Percentiles rank a stretch among this genome's conserved stretches.
Evolutionary conservation across 2,888 invertebrate species (phyloP).

Genomic region (Sympetrum striolatum): DNA sequence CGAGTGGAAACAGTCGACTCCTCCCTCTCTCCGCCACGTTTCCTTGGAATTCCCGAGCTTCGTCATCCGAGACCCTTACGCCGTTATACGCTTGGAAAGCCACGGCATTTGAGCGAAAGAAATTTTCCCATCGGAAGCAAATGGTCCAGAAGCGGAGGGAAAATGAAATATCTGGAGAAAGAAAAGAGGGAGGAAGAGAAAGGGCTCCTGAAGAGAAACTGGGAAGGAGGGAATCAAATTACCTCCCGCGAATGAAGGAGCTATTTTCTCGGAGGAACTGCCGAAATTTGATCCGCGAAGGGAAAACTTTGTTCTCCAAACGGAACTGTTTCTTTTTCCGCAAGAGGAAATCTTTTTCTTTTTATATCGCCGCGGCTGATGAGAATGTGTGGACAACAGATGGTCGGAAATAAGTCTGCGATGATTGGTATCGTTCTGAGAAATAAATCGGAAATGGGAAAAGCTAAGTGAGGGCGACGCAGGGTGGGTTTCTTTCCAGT

Average conservation of each 20-base stretch:
- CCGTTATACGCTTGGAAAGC: not conserved
- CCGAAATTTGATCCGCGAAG: not conserved
- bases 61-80: not conserved
- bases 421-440: too few species aligned
- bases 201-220: not conserved
- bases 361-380: not conserved
- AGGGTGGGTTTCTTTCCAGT: too few species aligned
- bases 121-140: not conserved
- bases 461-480: too few species aligned
- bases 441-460: too few species aligned
- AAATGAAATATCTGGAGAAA: not conserved
- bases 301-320: not conserved
- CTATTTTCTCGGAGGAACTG: not conserved
- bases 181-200: not conserved
- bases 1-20: not conserved
- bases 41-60: not conserved
- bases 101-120: not conserved
- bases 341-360: not conserved
- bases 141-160: not conserved
- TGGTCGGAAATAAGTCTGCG: too few species aligned
- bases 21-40: not conserved
- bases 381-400: not conserved
- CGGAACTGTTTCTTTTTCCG: not conserved
- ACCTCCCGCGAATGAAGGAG: not conserved
- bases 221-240: not conserved